phyloP scores from a whole-genome alignment of 2,888 invertebrate species.

The Athetis lepigone region DNA sequence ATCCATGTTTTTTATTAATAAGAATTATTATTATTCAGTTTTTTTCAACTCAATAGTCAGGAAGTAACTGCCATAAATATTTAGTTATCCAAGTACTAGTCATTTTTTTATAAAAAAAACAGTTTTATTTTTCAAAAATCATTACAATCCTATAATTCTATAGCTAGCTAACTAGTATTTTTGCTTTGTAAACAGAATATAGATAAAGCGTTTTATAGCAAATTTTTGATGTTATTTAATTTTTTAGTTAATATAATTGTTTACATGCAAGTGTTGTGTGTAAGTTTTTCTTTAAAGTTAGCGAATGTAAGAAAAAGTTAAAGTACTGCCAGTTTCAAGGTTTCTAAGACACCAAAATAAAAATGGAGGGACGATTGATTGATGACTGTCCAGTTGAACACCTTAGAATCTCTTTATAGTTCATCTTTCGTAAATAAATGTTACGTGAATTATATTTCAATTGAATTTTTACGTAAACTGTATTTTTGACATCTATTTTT shows the following conservation, averaged over 20 bases:
- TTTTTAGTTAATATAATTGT: conserved; percentile 73
- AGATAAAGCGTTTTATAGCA: conserved; percentile 79
- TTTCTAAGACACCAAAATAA: conserved; percentile 85
- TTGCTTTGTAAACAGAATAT: conserved; percentile 73
- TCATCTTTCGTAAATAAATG: conserved; percentile 40
- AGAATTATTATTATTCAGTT: too few species aligned
- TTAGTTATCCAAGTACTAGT: conserved; percentile 41
- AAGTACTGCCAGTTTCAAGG: conserved; percentile 87
- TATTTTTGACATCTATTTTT: conserved; percentile 44
- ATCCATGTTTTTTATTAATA: too few species aligned
- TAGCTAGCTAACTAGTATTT: conserved; percentile 69
- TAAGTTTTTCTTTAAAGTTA: conserved; percentile 71
- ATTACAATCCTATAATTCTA: conserved; percentile 69
- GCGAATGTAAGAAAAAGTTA: conserved; percentile 79
- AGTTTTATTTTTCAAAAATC: conserved; percentile 41
- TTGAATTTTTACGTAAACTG: conserved; percentile 46
- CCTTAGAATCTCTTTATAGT: conserved; percentile 63
- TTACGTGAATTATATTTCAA: conserved; percentile 45
- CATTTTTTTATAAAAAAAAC: conserved; percentile 11
- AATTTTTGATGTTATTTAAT: conserved; percentile 77
- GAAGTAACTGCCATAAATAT: conserved; percentile 13
- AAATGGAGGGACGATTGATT: conserved; percentile 74
- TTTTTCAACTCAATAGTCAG: background rate
- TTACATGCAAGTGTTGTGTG: conserved; percentile 76
- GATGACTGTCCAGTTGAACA: conserved; percentile 73